Base-by-base conservation (phyloP, 2,888 invertebrate genomes). In the Tenthredo mesomela region DNA sequence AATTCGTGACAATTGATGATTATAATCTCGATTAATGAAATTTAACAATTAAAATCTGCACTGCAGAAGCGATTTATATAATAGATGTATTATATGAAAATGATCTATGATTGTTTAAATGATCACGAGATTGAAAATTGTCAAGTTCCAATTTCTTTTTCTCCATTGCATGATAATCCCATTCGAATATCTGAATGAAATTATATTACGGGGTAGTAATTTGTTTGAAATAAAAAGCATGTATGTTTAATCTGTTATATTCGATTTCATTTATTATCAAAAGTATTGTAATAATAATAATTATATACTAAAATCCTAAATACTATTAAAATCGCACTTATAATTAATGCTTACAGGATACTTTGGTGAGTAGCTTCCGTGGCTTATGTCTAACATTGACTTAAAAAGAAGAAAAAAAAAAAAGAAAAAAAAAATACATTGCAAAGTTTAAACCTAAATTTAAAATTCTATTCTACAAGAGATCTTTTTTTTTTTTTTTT, bases 341-440 rank as follows among this genome's bases (percentile, higher is more conserved):
- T 47, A 47, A 82, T 43, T 67, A 82, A 9, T 67, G 50, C 9
- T 67, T 82, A 82, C 65, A 33, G 50, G 43, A 47, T 82, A 82
- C 82, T 82, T 82, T 82, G 82, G 82, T 82, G 50, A 29, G 47
- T 82, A 82, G 82, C 82, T 82, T 82, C n/a, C 25, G 25, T 65
- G 40, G 80, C 43, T 37, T 80, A 80, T 61, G 37, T 61, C 61
- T 61, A 75, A 50, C 21, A 21, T 21, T 61, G n/a, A 77, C 29
- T 29, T 6, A n/a, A 4, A 18, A n/a, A n/a, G n/a, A n/a, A n/a
- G n/a, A n/a, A n/a, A n/a, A n/a, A n/a, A 15, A 50, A 4, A 18
- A 50, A 15, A 50, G 4, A n/a, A 18, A 50, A 50, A n/a, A 18
- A n/a, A n/a, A n/a, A 18, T 5, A 25, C 40, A 9, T 43, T 21